A percentile compares a stretch with the other conserved stretches of the same genome.
Evolutionary conservation across 2,888 invertebrate species (phyloP).

Genomic region (Odiellus spinosus): DNA sequence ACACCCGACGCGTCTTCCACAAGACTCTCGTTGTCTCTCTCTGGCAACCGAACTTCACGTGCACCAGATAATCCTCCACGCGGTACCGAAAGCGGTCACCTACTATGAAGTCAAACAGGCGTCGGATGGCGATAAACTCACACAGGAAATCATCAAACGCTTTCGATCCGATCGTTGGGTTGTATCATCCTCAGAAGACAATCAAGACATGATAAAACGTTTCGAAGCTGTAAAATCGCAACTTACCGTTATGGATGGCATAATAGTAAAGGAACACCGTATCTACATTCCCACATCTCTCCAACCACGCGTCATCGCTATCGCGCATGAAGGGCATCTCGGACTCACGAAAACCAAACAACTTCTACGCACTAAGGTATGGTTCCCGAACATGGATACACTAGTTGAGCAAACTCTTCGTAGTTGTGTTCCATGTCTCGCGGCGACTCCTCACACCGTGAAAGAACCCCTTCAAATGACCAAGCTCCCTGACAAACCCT

Average conservation of each 20-base stretch:
- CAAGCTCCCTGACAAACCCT: conserved; percentile 3
- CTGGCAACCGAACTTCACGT: no score
- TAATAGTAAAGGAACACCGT: conserved; percentile 3
- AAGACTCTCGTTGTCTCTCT: no score
- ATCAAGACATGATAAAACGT: neutral
- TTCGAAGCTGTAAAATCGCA: conserved; percentile 3
- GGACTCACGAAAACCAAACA: no score
- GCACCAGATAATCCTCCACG: no score
- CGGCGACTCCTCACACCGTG: neutral
- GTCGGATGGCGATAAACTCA: neutral
- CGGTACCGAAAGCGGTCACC: no score
- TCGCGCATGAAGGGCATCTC: no score
- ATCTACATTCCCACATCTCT: neutral
- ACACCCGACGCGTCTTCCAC: no score
- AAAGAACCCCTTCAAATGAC: conserved; percentile 3
- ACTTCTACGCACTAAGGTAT: no score
- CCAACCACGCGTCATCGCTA: neutral
- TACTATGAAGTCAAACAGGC: neutral
- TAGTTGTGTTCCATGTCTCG: neutral
- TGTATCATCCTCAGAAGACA: neutral
- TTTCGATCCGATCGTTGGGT: conserved; percentile 1
- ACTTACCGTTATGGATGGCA: conserved; percentile 1
- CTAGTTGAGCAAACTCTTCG: conserved; percentile 1
- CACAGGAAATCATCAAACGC: neutral
- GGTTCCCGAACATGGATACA: no score